Evolutionary conservation across 1,140 invertebrate genomes (phyloP).

Genomic region (Drosophila neocordata): DNA sequence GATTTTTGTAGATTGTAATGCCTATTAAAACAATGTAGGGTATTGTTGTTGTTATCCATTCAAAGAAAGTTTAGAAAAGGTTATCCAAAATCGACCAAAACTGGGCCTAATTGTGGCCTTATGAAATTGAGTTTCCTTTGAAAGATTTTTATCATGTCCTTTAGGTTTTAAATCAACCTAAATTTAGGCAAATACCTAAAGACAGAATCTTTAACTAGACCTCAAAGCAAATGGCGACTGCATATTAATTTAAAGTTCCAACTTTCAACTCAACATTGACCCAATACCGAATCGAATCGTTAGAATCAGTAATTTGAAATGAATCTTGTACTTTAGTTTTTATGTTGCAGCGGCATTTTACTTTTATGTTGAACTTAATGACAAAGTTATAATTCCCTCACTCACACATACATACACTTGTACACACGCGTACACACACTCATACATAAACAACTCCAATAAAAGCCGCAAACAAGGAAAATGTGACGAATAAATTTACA

Average conservation of each 20-base stretch:
- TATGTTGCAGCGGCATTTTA: not conserved
- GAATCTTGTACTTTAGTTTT: not conserved
- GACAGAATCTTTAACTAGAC: not conserved
- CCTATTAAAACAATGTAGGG: too few relatives aligned
- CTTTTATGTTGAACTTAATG: slow-evolving; percentile 40
- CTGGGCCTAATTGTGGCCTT: too few relatives aligned
- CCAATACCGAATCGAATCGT: not conserved
- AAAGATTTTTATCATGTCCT: too few relatives aligned
- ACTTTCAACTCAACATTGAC: not conserved
- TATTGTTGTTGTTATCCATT: too few relatives aligned
- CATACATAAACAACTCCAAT: slow-evolving; percentile 34
- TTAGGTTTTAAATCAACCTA: too few relatives aligned
- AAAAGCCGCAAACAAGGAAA: slow-evolving; percentile 38
- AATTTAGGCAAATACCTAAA: too few relatives aligned
- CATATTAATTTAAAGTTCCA: not conserved
- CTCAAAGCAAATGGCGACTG: not conserved
- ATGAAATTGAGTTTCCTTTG: too few relatives aligned
- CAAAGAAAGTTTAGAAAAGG: too few relatives aligned
- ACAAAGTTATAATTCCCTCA: slow-evolving; percentile 38
- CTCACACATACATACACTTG: not conserved
- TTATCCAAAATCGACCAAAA: too few relatives aligned
- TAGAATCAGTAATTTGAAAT: slow-evolving; percentile 3
- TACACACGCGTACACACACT: too few relatives aligned
- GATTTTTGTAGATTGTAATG: too few relatives aligned
- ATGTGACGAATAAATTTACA: slow-evolving; percentile 71